Evolutionary conservation across 1,140 invertebrate species (phyloP), one percentile per base, ranked within the genome.

Genomic region (Colletes latitarsis): DNA sequence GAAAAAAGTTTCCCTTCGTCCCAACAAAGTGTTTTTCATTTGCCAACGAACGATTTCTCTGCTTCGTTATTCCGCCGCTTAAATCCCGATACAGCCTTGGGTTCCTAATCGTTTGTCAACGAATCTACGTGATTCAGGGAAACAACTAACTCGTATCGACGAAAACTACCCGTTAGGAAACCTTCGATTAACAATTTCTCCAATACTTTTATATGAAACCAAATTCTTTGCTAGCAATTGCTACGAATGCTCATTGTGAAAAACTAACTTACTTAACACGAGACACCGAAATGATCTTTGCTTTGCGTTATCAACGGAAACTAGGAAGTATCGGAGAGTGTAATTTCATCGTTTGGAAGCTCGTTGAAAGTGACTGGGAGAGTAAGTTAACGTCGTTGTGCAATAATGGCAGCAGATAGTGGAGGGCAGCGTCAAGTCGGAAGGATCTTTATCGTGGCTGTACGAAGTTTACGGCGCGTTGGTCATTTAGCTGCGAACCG

Each of bases 1-100:
- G 90, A 39, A 87, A 87, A 83, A 84, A 85, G 81, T 77, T 83
- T 67, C 67, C 60, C 21, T 60, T 81, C 71, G 77, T 62, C 82
- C 84, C 77, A 74, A 67, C 58, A 78, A 62, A 55, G 21, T 60
- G 9, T 63, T 43, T 63, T 49, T 62, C 41, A 12, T 52, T 17
- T n/a, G 43, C 6, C 62, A 30, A 30, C 30, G 30, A 30, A 30
- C 30, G 30, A 30, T 30, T 30, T 30, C 30, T 30, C 30, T 30
- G 30, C 30, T 30, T 30, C 30, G 30, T 30, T 30, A 30, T 30
- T 30, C 30, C 30, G 30, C 30, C 30, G 30, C 30, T 30, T 30
- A 30, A 30, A 30, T 30, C 30, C 30, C 30, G 30, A 2, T 30
- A 30, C 30, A 30, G 30, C 2, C 30, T 30, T 30, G 39, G 3